These are phyloP conservation scores for Apodemus sylvaticus DNA, from an alignment of 2,113 vertebrate species.

Conservation along the genomic window DNA sequence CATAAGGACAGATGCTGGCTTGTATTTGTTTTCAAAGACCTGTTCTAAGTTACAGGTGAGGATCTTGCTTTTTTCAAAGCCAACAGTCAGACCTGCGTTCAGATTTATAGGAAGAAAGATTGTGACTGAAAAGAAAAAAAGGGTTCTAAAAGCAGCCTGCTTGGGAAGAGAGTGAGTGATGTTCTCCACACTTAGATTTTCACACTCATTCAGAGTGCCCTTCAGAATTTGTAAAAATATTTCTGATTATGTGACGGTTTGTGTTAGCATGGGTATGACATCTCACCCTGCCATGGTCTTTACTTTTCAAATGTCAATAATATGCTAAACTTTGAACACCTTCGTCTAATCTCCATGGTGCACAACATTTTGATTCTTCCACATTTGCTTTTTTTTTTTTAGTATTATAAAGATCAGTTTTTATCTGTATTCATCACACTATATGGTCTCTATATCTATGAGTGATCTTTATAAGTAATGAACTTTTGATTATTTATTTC, in stretches of 20 bases:
- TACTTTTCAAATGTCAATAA: not conserved
- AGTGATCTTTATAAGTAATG: not conserved
- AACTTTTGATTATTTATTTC: not conserved
- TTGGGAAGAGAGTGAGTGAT: not conserved
- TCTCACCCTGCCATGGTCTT: not conserved
- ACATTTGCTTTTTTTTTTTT: not conserved
- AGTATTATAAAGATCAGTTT: not conserved
- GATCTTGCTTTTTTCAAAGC: not conserved
- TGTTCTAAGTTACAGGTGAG: too few species aligned
- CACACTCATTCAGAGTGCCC: not conserved
- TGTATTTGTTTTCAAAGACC: not conserved
- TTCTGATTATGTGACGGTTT: not conserved
- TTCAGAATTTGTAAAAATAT: not conserved
- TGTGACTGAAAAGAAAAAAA: not conserved
- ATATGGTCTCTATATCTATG: not conserved
- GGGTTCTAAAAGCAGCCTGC: not conserved
- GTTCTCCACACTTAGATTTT: not conserved
- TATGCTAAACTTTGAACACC: not conserved
- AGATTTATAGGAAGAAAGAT: not conserved
- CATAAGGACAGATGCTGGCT: not conserved
- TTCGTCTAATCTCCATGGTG: not conserved
- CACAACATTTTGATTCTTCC: not conserved
- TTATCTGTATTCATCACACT: not conserved
- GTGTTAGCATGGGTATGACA: not conserved
- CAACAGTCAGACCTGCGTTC: not conserved